Base-by-base conservation (phyloP, 2,888 invertebrate genomes). In the Synergus gifuensis region DNA sequence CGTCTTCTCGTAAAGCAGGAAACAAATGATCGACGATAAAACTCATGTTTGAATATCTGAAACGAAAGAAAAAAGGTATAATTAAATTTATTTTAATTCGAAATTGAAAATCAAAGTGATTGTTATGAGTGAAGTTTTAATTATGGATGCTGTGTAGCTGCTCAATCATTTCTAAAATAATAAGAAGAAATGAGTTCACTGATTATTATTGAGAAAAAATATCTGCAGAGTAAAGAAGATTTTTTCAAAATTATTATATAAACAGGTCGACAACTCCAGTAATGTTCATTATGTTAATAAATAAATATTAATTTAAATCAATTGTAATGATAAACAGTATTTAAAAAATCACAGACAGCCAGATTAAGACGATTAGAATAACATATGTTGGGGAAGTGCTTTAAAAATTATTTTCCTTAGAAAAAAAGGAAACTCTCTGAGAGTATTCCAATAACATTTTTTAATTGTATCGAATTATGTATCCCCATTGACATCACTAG, bases 21-120 rank as follows among this genome's bases (percentile, higher is more conserved):
- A 98, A 99, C 92, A 99, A 95, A 93, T 98, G 98, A 94, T 99
- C 99, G 85, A 98, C 98, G 85, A 98, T 95, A 92, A 96, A 97
- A 84, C 97, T 96, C 96, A 99, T 97, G 92, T 97, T 97, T 81
- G 97, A 96, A 93, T 99, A 99, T 91, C 98, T 98, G 95, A 7
- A 94, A 94, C 82, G 81, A 86, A 88, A 89, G 84, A 85, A 49
- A 80, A 18, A 69, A 69, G 8, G 22, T n/a, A n/a, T n/a, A 49
- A 54, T 36, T 62, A 46, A 22, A 76, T 40, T 22, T 42, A 54
- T 40, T 36, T 54, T 36, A 16, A 22, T 16, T 36, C 36, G 5
- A 36, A 36, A 46, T 46, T 84, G 9, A 36, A 49, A 67, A 54
- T 77, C 60, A 3, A 60, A 22, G 14, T 40, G 16, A 28, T 40